Evolutionary conservation across 2,888 invertebrate species (phyloP).

Genomic region (Dermolepida albohirtum): DNA sequence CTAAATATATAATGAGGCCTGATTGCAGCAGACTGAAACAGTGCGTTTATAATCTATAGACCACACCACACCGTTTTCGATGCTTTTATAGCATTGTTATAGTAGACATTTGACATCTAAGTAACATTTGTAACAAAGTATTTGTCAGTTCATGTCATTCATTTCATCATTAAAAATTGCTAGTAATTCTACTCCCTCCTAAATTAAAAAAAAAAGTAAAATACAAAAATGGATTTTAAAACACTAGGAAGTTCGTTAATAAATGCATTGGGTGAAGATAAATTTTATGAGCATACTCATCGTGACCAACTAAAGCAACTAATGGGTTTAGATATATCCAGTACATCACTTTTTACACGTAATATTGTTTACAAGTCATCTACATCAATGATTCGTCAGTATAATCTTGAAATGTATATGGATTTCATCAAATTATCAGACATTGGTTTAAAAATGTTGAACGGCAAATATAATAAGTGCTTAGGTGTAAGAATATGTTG

Average conservation of each 20-base stretch:
- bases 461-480: constrained; percentile 23
- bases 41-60: too few relatives aligned
- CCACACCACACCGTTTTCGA: too few relatives aligned
- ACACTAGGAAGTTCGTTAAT: constrained; percentile 29
- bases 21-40: too few relatives aligned
- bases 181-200: background rate
- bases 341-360: constrained; percentile 21
- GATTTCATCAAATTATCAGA: constrained; percentile 39
- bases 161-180: constrained; percentile 5
- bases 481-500: constrained; percentile 40
- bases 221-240: constrained; percentile 29
- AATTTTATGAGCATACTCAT: constrained; percentile 5
- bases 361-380: constrained; percentile 11
- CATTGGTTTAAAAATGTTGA: constrained; percentile 26
- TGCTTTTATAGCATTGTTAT: too few relatives aligned
- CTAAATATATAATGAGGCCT: too few relatives aligned
- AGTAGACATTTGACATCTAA: too few relatives aligned
- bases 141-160: background rate
- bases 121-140: too few relatives aligned
- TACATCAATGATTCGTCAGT: constrained; percentile 16
- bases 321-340: constrained; percentile 13
- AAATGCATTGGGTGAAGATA: constrained; percentile 6
- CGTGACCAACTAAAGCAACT: constrained; percentile 2
- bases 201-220: constrained; percentile 25
- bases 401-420: constrained; percentile 42